Conservation (phyloP, 23 tunicate species). For the Ciona savignyi region DNA sequence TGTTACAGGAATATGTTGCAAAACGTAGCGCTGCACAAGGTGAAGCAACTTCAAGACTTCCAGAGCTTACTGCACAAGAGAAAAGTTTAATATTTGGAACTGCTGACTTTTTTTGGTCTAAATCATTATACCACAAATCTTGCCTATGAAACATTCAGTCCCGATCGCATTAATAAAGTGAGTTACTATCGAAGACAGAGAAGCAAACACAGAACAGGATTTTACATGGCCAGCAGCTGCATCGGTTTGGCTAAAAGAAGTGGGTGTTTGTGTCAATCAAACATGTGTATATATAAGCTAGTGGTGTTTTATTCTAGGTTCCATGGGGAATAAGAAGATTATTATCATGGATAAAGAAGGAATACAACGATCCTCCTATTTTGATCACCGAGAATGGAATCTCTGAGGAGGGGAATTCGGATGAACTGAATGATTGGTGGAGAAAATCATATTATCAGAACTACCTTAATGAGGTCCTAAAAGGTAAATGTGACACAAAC, state of each 20-base stretch:
- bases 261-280: too few species aligned
- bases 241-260: constrained; percentile 78
- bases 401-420: constrained; percentile 70
- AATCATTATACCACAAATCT: constrained; percentile 86
- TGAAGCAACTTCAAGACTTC: constrained; percentile 52
- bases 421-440: constrained; percentile 85
- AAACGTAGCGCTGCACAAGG: constrained; percentile 62
- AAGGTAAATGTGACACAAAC: too few species aligned
- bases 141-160: constrained; percentile 38
- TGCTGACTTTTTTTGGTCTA: constrained; percentile 58
- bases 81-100: constrained; percentile 36
- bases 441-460: constrained; percentile 56
- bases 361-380: constrained; percentile 60
- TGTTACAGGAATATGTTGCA: constrained; percentile 41
- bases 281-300: too few species aligned
- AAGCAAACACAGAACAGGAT: constrained; percentile 47
- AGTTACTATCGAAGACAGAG: constrained; percentile 60
- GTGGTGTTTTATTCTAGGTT: constrained; percentile 36
- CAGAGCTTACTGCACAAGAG: constrained; percentile 64
- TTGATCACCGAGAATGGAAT: constrained; percentile 92
- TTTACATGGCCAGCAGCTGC: constrained; percentile 81
- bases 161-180: constrained; percentile 7
- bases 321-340: constrained; percentile 89
- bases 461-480: constrained; percentile 81
- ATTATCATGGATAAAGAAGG: constrained; percentile 58